phyloP scores from a whole-genome alignment of 2,113 vertebrate species.

The Leucosticte australis region DNA sequence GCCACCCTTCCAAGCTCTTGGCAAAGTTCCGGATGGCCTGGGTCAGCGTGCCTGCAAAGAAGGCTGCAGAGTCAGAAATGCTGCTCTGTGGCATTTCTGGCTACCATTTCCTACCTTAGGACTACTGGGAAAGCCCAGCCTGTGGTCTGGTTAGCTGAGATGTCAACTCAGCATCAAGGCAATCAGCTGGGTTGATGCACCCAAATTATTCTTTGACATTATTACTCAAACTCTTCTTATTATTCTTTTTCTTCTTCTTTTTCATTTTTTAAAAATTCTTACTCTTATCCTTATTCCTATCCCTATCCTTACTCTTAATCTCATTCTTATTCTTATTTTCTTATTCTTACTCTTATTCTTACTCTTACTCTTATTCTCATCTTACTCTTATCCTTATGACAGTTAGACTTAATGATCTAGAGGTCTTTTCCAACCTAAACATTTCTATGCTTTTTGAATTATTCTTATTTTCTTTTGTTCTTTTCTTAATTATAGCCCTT shows the following conservation, averaged over 20 bases:
- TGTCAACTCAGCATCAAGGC: neutral
- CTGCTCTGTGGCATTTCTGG: accelerated
- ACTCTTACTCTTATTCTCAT: too few species aligned
- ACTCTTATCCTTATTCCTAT: neutral
- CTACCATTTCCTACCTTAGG: neutral
- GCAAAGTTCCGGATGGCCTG: constrained; percentile 98
- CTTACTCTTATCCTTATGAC: neutral
- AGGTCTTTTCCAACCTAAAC: neutral
- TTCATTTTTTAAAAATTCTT: neutral
- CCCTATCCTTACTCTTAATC: neutral
- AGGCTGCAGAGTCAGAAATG: neutral
- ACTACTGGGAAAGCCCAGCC: neutral
- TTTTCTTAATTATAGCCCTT: neutral
- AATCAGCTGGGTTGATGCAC: neutral
- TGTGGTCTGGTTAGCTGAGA: neutral
- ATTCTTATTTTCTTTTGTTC: neutral
- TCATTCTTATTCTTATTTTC: too few species aligned
- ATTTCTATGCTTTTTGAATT: neutral
- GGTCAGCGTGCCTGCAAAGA: constrained; percentile 87
- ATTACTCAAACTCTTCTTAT: neutral
- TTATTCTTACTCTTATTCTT: too few species aligned
- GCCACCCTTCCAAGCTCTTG: constrained; percentile 96
- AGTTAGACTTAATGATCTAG: neutral
- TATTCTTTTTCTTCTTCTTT: neutral
- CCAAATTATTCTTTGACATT: neutral